Percentiles rank a stretch among this genome's conserved stretches.
Conservation (phyloP, 2,797 vertebrate genomes). For the Sebastolobus altivelis region DNA sequence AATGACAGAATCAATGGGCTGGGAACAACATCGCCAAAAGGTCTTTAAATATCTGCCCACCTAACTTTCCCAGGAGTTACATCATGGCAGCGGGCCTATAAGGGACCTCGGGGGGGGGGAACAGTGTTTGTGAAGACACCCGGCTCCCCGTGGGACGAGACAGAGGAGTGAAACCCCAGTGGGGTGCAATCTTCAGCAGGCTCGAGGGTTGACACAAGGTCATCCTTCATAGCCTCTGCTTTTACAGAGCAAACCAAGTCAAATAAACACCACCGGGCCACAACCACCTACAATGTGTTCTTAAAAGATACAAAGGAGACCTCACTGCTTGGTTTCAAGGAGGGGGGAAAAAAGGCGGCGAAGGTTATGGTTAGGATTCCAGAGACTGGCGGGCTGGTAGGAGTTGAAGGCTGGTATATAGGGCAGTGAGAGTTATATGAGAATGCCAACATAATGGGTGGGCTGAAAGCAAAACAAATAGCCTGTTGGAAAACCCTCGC, state of each 20-base stretch:
- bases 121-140: slow-evolving; percentile 53
- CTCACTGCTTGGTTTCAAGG: slow-evolving; percentile 66
- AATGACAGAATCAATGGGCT: slow-evolving; percentile 88
- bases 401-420: slow-evolving; percentile 66
- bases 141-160: slow-evolving; percentile 51
- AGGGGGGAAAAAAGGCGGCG: background rate
- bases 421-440: slow-evolving; percentile 71
- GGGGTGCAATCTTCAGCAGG: slow-evolving; percentile 58
- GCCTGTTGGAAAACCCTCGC: slow-evolving; percentile 73
- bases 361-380: slow-evolving; percentile 64
- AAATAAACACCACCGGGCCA: slow-evolving; percentile 80
- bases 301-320: slow-evolving; percentile 75
- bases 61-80: slow-evolving; percentile 85
- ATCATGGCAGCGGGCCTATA: slow-evolving; percentile 77
- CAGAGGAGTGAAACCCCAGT: slow-evolving; percentile 56
- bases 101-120: slow-evolving; percentile 42
- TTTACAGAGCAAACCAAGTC: slow-evolving; percentile 80
- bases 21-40: slow-evolving; percentile 80
- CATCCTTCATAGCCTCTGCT: slow-evolving; percentile 77
- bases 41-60: slow-evolving; percentile 84
- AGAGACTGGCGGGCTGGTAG: slow-evolving; percentile 45
- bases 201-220: slow-evolving; percentile 79
- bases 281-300: slow-evolving; percentile 75
- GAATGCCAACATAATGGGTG: slow-evolving; percentile 87
- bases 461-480: slow-evolving; percentile 82